Evolutionary conservation across 2,797 vertebrate species (phyloP).

Genomic region (Enteromius anoplus): DNA sequence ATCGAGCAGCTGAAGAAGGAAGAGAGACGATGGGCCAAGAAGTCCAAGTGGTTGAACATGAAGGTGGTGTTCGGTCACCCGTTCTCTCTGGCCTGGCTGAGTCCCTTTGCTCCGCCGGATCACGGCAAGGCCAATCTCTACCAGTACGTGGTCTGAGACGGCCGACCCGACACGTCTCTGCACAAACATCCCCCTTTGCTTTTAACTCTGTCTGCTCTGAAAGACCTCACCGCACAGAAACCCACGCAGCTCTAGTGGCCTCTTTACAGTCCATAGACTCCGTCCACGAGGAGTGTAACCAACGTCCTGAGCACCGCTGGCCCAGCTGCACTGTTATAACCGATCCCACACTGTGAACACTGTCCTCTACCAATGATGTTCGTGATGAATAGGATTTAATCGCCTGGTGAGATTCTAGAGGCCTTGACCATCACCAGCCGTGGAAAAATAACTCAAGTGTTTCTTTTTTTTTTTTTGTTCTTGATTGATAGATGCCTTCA

Average conservation of each 20-base stretch:
- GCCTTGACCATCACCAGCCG: slow-evolving; percentile 19
- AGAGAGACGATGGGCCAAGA: slow-evolving; percentile 97
- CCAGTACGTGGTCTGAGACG: slow-evolving; percentile 94
- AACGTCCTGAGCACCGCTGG: neutral
- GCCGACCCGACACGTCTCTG: neutral
- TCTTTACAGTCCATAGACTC: too few relatives aligned
- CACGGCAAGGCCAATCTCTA: slow-evolving; percentile 95
- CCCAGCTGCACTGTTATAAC: neutral
- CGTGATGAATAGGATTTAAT: neutral
- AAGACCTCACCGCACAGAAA: neutral
- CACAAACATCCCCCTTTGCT: neutral
- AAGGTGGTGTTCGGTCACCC: slow-evolving; percentile 98
- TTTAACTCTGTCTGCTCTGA: neutral
- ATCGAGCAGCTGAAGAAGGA: slow-evolving; percentile 99
- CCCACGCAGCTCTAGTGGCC: neutral
- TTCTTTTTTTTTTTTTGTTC: neutral
- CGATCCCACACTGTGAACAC: neutral
- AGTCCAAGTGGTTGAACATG: slow-evolving; percentile 98
- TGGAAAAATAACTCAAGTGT: neutral
- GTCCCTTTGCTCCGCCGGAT: slow-evolving; percentile 91
- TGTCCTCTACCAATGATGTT: neutral
- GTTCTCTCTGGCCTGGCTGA: slow-evolving; percentile 96
- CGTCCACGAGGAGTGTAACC: neutral
- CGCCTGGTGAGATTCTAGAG: neutral
- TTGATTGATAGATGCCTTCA: slow-evolving; percentile 7